phyloP scores from a whole-genome alignment of 1,140 invertebrate genomes.

The Drusus annulatus region DNA sequence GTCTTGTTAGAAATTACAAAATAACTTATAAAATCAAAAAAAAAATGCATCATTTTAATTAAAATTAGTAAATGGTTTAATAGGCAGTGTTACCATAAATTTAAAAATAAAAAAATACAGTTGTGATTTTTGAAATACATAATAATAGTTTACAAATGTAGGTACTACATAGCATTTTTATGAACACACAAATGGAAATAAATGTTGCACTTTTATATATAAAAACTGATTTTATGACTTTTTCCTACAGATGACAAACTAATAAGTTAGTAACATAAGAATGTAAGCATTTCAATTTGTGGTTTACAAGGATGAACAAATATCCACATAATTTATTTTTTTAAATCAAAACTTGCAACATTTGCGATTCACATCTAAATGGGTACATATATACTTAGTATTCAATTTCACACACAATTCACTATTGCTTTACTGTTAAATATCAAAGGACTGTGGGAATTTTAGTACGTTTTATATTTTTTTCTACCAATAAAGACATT shows the following conservation, averaged over 20 bases:
- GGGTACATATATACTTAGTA: not conserved
- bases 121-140: no score
- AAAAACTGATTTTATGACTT: not conserved
- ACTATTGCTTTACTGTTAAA: not conserved
- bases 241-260: not conserved
- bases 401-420: not conserved
- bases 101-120: not conserved
- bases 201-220: no score
- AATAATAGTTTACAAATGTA: not conserved
- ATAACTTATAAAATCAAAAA: not conserved
- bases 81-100: not conserved
- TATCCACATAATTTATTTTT: no score
- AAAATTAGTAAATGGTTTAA: conserved; percentile 5
- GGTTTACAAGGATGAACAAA: not conserved
- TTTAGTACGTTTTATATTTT: not conserved
- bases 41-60: not conserved
- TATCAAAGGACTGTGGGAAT: not conserved
- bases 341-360: no score
- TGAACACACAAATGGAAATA: not conserved
- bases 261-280: no score
- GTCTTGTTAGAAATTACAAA: conserved; percentile 5
- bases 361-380: not conserved
- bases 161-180: not conserved
- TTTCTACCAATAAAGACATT: not conserved
- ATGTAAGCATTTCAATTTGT: not conserved